Conservation (phyloP, 92 coral and sea anemone genomes). For the Parazoanthus atlanticus region DNA sequence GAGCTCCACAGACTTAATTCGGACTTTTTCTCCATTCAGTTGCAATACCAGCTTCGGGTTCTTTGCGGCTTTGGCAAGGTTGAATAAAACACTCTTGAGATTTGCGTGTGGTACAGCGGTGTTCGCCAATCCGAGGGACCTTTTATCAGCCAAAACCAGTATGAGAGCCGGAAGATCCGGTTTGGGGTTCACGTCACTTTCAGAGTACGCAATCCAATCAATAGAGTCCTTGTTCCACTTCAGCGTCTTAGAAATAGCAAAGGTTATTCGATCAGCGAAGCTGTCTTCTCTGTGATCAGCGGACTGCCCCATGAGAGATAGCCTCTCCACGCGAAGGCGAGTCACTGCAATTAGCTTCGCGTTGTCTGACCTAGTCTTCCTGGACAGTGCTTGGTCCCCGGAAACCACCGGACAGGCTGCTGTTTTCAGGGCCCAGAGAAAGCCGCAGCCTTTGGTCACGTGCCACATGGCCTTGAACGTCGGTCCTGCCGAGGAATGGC, state of each 20-base stretch:
- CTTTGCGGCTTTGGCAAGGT: neutral
- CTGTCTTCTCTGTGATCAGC: conserved; percentile 15
- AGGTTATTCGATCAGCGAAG: conserved; percentile 11
- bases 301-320: neutral
- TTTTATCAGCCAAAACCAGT: conserved; percentile 35
- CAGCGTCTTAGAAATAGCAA: conserved; percentile 7
- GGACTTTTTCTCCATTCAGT: neutral
- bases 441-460: conserved; percentile 14
- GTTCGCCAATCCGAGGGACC: neutral
- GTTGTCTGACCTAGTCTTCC: neutral
- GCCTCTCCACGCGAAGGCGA: conserved; percentile 8
- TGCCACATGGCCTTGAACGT: conserved; percentile 40
- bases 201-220: conserved; percentile 25
- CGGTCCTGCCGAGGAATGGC: conserved; percentile 17
- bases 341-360: conserved; percentile 21
- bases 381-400: conserved; percentile 5
- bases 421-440: conserved; percentile 30
- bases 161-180: neutral
- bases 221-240: conserved; percentile 18
- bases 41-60: neutral
- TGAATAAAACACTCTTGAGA: conserved; percentile 1
- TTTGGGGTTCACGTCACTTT: neutral
- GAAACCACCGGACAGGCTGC: conserved; percentile 32
- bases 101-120: neutral
- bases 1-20: conserved; percentile 9